A percentile compares a stretch with the other conserved stretches of the same genome.
Conservation (phyloP, 2,888 invertebrate genomes). For the Acholoe squamosa region DNA sequence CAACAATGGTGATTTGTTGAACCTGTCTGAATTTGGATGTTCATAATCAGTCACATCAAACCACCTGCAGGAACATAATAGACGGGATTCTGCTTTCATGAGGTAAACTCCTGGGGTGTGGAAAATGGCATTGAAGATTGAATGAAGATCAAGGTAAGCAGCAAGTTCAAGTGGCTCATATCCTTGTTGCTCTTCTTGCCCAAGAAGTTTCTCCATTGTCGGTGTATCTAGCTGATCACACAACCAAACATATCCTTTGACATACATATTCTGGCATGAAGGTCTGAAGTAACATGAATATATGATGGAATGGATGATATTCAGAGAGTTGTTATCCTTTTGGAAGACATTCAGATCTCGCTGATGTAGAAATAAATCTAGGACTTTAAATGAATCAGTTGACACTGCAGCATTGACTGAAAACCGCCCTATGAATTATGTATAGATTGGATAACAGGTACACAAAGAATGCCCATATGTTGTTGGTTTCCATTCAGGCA, state of each 20-base stretch:
- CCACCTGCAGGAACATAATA: neutral
- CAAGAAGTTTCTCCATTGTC: neutral
- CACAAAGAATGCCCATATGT: neutral
- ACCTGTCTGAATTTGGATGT: neutral
- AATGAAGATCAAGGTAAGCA: neutral
- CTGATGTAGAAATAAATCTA: neutral
- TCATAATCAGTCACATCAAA: slow-evolving; percentile 6
- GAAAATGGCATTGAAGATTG: neutral
- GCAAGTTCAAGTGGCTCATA: neutral
- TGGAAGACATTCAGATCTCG: neutral
- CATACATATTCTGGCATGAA: neutral
- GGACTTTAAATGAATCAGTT: neutral
- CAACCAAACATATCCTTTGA: neutral
- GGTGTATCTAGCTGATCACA: neutral
- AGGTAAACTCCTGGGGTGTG: neutral
- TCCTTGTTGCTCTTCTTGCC: neutral
- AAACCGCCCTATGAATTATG: neutral
- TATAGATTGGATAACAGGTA: neutral
- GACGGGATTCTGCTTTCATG: neutral
- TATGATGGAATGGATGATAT: neutral
- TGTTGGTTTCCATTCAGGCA: neutral
- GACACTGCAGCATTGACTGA: neutral
- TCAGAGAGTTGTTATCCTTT: neutral
- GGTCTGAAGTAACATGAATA: neutral
- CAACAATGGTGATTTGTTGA: neutral